phyloP scores from a whole-genome alignment of 1,140 invertebrate genomes.

The Antheraea pernyi region DNA sequence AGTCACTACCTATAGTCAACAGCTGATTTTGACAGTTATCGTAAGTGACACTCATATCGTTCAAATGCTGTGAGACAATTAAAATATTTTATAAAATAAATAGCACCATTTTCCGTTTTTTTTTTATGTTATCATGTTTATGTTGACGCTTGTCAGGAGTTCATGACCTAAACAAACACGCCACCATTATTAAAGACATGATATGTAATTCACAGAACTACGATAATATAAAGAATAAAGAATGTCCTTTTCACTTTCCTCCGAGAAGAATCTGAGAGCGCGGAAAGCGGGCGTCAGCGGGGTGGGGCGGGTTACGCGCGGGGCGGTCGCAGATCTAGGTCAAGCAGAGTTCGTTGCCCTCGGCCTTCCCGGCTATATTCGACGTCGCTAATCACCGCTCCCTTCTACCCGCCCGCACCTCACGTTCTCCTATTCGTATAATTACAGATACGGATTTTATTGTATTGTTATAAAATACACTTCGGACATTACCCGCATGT shows the following conservation, averaged over 20 bases:
- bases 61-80: neutral
- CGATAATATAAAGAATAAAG: constrained; percentile 31
- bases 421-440: constrained; percentile 9
- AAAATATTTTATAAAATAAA: neutral
- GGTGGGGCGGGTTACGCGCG: constrained; percentile 32
- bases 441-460: constrained; percentile 31
- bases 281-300: constrained; percentile 21
- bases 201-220: constrained; percentile 24
- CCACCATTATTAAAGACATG: neutral
- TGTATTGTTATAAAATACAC: neutral
- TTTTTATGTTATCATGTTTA: constrained; percentile 6
- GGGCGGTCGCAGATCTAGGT: constrained; percentile 64
- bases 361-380: constrained; percentile 79
- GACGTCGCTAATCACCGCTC: constrained; percentile 64
- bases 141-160: neutral
- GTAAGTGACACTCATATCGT: constrained; percentile 4
- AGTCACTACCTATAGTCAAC: constrained; percentile 27
- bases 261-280: constrained; percentile 33
- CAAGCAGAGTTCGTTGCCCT: constrained; percentile 78
- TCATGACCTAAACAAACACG: neutral
- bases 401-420: constrained; percentile 24
- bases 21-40: constrained; percentile 33
- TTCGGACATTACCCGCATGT: neutral
- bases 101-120: neutral
- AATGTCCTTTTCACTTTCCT: constrained; percentile 77